Conservation (phyloP, 1,140 invertebrate species). For the Scaptomyza pallida region DNA sequence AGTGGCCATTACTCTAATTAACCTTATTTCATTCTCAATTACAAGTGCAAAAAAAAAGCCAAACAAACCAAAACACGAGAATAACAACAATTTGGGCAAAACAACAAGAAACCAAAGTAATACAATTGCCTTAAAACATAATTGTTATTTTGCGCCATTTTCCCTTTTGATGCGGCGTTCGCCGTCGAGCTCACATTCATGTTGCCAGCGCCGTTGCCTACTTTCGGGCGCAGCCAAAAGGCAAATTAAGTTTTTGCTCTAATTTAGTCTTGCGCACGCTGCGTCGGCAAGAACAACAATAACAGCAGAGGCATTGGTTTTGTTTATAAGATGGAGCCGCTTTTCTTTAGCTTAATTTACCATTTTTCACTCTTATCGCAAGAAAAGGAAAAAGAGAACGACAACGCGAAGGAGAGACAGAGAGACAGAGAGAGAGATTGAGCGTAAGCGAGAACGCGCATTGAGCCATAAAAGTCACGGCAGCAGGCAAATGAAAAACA, state of each 20-base stretch:
- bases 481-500: constrained; percentile 55
- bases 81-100: constrained; percentile 32
- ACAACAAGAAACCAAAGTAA: constrained; percentile 63
- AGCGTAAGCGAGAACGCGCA: not conserved
- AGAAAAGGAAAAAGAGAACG: not conserved
- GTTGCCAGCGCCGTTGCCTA: constrained; percentile 40
- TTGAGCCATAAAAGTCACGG: constrained; percentile 72
- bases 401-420: constrained; percentile 27
- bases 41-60: constrained; percentile 56
- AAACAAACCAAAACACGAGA: constrained; percentile 52
- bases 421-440: constrained; percentile 14
- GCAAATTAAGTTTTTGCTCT: constrained; percentile 82
- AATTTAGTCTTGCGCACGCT: constrained; percentile 76
- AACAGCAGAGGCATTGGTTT: constrained; percentile 61
- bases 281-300: constrained; percentile 45
- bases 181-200: not conserved
- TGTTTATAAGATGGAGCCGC: constrained; percentile 51
- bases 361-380: constrained; percentile 82
- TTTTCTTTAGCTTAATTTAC: constrained; percentile 79
- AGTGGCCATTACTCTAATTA: constrained; percentile 82
- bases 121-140: constrained; percentile 83
- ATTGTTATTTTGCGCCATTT: constrained; percentile 78
- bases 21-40: constrained; percentile 83
- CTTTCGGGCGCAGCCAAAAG: constrained; percentile 73
- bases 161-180: constrained; percentile 68